Conservation (phyloP, 2,797 vertebrate genomes). For the Avahi laniger region DNA sequence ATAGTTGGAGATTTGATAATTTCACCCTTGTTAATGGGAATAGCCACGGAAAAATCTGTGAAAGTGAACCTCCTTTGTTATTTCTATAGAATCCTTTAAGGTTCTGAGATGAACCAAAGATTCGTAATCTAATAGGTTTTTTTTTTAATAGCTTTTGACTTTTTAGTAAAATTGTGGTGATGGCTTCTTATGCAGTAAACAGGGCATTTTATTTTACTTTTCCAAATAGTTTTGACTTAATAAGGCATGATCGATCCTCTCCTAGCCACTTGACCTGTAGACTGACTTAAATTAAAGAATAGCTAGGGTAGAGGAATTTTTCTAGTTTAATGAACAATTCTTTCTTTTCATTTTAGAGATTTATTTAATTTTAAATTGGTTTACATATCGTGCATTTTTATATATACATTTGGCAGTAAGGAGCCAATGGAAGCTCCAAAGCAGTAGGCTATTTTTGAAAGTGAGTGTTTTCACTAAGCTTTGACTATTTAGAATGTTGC, state of each 20-base stretch:
- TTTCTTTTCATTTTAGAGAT: constrained; percentile 24
- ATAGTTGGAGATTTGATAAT: neutral
- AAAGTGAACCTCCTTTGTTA: constrained; percentile 7
- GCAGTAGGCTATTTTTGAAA: constrained; percentile 74
- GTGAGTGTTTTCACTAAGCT: constrained; percentile 70
- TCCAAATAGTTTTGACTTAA: neutral
- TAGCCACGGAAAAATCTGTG: neutral
- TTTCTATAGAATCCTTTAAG: neutral
- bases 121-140: neutral
- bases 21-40: neutral
- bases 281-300: constrained; percentile 37
- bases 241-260: neutral
- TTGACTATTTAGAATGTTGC: constrained; percentile 78
- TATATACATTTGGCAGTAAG: constrained; percentile 60
- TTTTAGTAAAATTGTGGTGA: neutral
- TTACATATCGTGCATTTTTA: constrained; percentile 54
- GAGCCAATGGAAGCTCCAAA: constrained; percentile 42
- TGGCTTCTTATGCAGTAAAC: neutral
- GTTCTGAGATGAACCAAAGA: neutral
- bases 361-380: constrained; percentile 45
- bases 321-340: neutral
- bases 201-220: constrained; percentile 29
- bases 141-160: neutral
- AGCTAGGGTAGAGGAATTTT: neutral
- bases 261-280: neutral